These are phyloP conservation scores for Periplaneta americana DNA, from an alignment of 1,140 invertebrate species.

Conservation along the genomic window DNA sequence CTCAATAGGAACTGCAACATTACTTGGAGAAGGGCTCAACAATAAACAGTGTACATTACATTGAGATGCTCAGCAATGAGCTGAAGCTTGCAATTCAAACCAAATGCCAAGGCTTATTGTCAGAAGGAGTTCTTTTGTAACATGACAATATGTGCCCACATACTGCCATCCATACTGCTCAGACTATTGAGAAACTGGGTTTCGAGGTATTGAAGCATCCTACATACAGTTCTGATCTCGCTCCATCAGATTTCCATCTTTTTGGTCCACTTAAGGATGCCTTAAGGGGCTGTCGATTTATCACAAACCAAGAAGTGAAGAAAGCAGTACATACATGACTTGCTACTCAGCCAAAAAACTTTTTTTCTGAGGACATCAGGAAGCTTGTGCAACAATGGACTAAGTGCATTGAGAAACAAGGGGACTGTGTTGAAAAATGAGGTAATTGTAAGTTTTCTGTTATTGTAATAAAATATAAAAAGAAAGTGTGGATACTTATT, in stretches of 20 bases:
- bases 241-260: constrained; percentile 37
- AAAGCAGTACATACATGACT: constrained; percentile 1
- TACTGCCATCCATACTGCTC: neutral
- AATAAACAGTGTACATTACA: neutral
- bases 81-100: neutral
- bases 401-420: constrained; percentile 18
- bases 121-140: neutral
- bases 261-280: constrained; percentile 25
- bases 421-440: too few relatives aligned
- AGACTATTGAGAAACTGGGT: neutral
- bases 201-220: constrained; percentile 39
- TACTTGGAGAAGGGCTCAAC: neutral
- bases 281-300: neutral
- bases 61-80: neutral
- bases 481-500: too few relatives aligned
- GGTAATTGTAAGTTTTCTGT: too few relatives aligned
- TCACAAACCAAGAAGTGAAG: constrained; percentile 12
- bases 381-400: constrained; percentile 13
- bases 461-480: too few relatives aligned
- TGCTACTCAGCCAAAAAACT: constrained; percentile 7
- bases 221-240: constrained; percentile 39
- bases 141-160: neutral
- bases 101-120: neutral
- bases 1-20: neutral
- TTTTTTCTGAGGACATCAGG: constrained; percentile 12